A percentile compares a stretch with the other conserved stretches of the same genome.
Evolutionary conservation across 2,113 vertebrate genomes (phyloP).

Genomic region (Spizaetus ornatus): DNA sequence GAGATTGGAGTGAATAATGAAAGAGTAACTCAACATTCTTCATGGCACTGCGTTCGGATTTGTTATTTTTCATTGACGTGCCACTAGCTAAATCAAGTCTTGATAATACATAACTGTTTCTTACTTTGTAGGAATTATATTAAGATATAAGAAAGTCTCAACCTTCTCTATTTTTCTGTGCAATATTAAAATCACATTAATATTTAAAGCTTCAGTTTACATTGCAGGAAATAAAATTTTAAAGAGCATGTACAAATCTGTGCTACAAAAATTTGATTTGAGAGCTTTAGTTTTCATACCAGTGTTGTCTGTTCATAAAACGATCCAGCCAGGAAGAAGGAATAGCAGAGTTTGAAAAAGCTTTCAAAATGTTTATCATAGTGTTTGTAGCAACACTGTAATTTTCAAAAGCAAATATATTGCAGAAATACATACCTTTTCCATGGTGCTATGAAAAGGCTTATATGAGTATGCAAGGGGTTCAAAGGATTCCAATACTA

Average conservation of each 20-base stretch:
- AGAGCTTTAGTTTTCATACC: background rate
- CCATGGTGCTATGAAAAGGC: background rate
- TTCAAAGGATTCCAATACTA: background rate
- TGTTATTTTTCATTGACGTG: slow-evolving; percentile 39
- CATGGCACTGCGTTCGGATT: background rate
- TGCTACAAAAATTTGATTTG: slow-evolving; percentile 7
- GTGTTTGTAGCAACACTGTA: background rate
- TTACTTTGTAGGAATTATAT: slow-evolving; percentile 43
- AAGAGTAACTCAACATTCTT: slow-evolving; percentile 28
- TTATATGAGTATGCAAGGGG: background rate
- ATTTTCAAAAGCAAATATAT: background rate
- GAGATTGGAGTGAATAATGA: slow-evolving; percentile 49
- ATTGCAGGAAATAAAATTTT: slow-evolving; percentile 50
- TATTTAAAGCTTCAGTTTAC: slow-evolving; percentile 47
- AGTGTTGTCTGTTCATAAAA: slow-evolving; percentile 15
- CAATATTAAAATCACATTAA: slow-evolving; percentile 62
- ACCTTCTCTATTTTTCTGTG: slow-evolving; percentile 47
- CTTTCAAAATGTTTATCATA: background rate
- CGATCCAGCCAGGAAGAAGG: background rate
- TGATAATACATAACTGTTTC: slow-evolving; percentile 24
- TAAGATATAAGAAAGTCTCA: slow-evolving; percentile 43
- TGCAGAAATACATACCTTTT: background rate
- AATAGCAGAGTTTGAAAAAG: background rate
- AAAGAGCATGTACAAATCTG: slow-evolving; percentile 36
- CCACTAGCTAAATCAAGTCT: slow-evolving; percentile 40